Evolutionary conservation across 1,140 invertebrate genomes (phyloP), one percentile per base, ranked within the genome.

Genomic region (Penaeus vannamei): DNA sequence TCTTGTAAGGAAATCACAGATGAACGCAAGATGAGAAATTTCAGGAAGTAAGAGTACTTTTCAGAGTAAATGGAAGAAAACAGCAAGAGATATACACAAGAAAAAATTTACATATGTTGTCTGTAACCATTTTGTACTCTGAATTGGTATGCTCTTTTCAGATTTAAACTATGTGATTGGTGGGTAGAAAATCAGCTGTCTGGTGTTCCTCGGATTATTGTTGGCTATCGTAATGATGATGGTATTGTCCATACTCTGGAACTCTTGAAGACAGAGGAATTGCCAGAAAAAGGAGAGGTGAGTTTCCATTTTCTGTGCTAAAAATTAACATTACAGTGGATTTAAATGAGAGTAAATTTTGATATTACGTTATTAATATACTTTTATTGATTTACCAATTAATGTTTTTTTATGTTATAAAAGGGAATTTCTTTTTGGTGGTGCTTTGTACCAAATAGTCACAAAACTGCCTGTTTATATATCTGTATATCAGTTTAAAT

Each of bases 221-320:
- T 76, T 1, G 86, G 86, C 22, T 83, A 53, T 23, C 69, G 86
- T 22, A 88, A 83, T 77, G 46, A 84, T 59, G 66, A 84, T 84
- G 86, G 80, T 12, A 77, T 84, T 2, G 81, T 88, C 29, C 86
- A 88, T 64, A 88, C 86, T 36, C 46, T 88, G 66, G 20, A 88
- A 62, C 64, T 59, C 19, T 26, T 76, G 29, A 23, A 83, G 29
- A 84, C 81, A 60, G 86, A 83, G n/a, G 86, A 83, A 1, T 22
- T 88, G 12, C 86, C 86, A 4, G 53, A 42, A 17, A 20, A 83
- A 46, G 26, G 59, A 32, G 59, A 62, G 29, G 86, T 88, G 42
- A 82, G 86, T 26, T 32, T 72, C 46, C 12, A 14, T 62, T 69
- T 36, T 36, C 1, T 5, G 36, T 36, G 36, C 5, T 36, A n/a